phyloP scores from a whole-genome alignment of 2,888 invertebrate species.

The Thelaira solivaga region DNA sequence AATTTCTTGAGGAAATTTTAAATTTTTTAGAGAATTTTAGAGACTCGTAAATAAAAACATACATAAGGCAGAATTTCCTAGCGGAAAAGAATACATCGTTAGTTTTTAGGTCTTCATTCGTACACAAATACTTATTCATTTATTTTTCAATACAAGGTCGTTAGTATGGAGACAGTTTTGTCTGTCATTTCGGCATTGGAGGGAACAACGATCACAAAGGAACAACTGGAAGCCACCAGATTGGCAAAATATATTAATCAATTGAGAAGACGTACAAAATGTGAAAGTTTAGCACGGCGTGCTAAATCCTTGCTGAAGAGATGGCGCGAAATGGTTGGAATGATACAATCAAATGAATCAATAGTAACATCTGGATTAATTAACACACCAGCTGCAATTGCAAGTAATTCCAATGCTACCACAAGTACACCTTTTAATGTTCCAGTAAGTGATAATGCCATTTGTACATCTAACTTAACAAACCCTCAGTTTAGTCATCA shows the following conservation, averaged over 20 bases:
- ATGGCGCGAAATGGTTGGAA: conserved; percentile 93
- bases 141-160: conserved; percentile 82
- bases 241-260: conserved; percentile 96
- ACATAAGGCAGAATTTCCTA: too few species aligned
- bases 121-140: neutral
- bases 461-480: conserved; percentile 24
- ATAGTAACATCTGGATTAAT: neutral
- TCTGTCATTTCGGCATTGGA: conserved; percentile 96
- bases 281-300: conserved; percentile 90
- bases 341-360: conserved; percentile 69
- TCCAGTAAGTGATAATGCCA: conserved; percentile 28
- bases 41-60: too few species aligned
- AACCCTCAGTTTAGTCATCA: conserved; percentile 34
- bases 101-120: neutral
- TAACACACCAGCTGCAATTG: neutral
- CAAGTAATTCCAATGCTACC: neutral
- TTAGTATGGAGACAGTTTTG: conserved; percentile 94
- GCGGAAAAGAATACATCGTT: too few species aligned
- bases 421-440: neutral
- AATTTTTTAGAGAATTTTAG: too few species aligned
- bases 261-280: conserved; percentile 89
- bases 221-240: conserved; percentile 87
- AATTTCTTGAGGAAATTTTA: too few species aligned
- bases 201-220: conserved; percentile 81
- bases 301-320: conserved; percentile 94